Base-by-base conservation (phyloP, 2,797 vertebrate species). In the Calcarius lapponicus region DNA sequence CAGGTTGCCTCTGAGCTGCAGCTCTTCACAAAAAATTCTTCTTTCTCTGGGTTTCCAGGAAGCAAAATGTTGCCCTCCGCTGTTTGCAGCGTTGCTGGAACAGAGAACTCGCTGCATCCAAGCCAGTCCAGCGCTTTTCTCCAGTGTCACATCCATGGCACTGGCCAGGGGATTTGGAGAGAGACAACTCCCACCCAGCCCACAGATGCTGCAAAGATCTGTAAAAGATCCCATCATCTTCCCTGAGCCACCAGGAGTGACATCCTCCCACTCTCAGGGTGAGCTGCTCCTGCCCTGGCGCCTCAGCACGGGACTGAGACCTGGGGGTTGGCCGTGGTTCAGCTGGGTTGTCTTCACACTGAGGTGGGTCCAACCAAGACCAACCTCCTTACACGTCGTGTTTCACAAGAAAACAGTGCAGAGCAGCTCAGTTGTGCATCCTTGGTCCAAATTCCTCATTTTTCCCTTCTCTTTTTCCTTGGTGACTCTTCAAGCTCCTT, bases 1-100 rank as follows among this genome's bases (percentile, higher is more conserved):
- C 92, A 95, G 95, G 95, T 95, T 96, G 90, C 80, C 85, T 96
- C n/a, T 42, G 60, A 94, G 83, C 92, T 90, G 92, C 73, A 92
- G 95, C 80, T 93, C 92, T 88, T 94, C 64, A 75, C 66, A 58
- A 90, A 93, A 95, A 84, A 82, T 40, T 48, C 90, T 94, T 84
- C 85, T 94, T 95, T 96, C 80, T 93, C 92, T 90, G 80, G 71
- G 80, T 92, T 97, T 96, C 85, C 94, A 95, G 88, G 90, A 94
- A 96, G 95, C 95, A 95, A 97, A 96, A 96, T 91, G 90, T 96
- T 95, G 95, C 95, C 91, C 95, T 97, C 95, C 95, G 17, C 93
- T 96, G 95, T 96, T 86, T 95, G 94, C 90, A 90, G 76, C 0
- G 0, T 70, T 64, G 90, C 88, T 94, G 95, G 88, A 96, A 84